phyloP scores from a whole-genome alignment of 1,140 invertebrate species.

The Melitaea cinxia region DNA sequence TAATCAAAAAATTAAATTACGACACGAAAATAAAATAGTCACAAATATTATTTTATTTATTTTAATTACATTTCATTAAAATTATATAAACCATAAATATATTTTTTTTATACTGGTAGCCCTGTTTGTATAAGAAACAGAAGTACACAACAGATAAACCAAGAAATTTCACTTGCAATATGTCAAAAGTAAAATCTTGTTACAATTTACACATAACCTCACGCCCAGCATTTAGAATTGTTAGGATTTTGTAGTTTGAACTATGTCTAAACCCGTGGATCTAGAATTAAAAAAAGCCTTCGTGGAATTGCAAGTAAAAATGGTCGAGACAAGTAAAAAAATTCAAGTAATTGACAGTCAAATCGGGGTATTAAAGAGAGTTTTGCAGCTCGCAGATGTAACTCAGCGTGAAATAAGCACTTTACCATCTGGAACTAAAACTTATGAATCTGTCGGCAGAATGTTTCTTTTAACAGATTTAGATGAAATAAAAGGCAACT shows the following conservation, averaged over 20 bases:
- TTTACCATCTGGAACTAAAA: constrained; percentile 84
- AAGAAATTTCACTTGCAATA: not conserved
- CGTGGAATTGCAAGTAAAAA: constrained; percentile 91
- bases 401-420: constrained; percentile 84
- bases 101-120: constrained; percentile 10
- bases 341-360: constrained; percentile 90
- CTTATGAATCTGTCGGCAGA: constrained; percentile 91
- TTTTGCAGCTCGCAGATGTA: constrained; percentile 87
- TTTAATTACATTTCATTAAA: no score
- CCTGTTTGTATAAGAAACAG: not conserved
- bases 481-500: constrained; percentile 84
- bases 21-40: no score
- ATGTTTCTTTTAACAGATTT: constrained; percentile 91
- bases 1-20: no score
- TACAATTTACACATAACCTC: constrained; percentile 6
- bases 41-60: no score
- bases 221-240: not conserved
- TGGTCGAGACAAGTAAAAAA: constrained; percentile 90
- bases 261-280: constrained; percentile 75
- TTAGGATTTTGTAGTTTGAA: not conserved
- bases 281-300: constrained; percentile 88
- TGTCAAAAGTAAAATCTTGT: not conserved
- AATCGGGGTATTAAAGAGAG: constrained; percentile 87
- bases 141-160: constrained; percentile 1
- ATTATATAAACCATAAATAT: no score